Conservation (phyloP, 2,888 invertebrate genomes). For the Hypselothyrea guttata region DNA sequence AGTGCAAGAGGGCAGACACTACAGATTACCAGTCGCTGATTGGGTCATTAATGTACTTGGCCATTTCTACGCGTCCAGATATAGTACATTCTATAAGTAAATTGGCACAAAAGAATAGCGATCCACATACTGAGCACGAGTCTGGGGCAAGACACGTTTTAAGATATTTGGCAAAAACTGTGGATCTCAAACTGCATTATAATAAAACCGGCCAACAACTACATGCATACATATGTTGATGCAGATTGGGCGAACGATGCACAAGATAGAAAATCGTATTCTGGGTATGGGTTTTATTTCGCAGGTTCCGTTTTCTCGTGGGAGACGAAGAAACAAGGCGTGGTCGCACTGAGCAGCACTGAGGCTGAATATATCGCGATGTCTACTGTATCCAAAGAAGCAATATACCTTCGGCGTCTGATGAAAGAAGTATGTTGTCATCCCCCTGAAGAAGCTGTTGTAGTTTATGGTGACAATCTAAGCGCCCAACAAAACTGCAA, state of each 20-base stretch:
- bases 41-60: conserved; percentile 39
- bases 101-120: conserved; percentile 42
- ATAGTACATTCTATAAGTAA: conserved; percentile 47
- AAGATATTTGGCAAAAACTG: conserved; percentile 38
- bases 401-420: neutral
- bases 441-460: neutral
- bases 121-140: conserved; percentile 51
- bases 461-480: neutral
- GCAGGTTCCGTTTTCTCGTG: conserved; percentile 35
- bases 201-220: neutral
- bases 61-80: conserved; percentile 39
- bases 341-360: conserved; percentile 26
- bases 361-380: conserved; percentile 26
- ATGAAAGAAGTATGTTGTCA: neutral
- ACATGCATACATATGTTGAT: conserved; percentile 6
- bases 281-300: conserved; percentile 4
- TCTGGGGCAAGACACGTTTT: conserved; percentile 42
- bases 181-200: conserved; percentile 26
- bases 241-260: conserved; percentile 10
- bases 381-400: conserved; percentile 4
- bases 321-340: conserved; percentile 36
- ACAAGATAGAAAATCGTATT: conserved; percentile 13
- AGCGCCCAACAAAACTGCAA: conserved; percentile 3
- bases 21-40: conserved; percentile 37
- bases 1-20: conserved; percentile 14